A percentile compares a stretch with the other conserved stretches of the same genome.
Conservation (phyloP, 2,113 vertebrate species). For the Neomonachus schauinslandi region DNA sequence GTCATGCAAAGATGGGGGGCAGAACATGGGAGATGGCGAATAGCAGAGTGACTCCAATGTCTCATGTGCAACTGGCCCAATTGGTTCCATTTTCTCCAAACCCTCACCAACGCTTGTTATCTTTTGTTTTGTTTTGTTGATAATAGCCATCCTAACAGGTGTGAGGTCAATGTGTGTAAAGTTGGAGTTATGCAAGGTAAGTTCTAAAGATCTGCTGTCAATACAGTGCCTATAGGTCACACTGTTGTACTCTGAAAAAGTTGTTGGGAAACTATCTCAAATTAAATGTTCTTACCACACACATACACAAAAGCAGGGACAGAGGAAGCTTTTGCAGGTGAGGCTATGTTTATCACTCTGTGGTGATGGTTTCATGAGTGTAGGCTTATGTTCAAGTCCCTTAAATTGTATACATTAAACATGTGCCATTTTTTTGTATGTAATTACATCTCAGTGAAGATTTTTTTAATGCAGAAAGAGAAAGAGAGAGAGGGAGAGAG, state of each 20-base stretch:
- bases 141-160: neutral
- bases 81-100: neutral
- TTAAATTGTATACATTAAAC: neutral
- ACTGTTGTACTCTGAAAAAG: neutral
- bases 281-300: neutral
- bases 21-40: neutral
- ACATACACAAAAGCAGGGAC: fast-evolving
- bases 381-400: neutral
- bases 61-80: neutral
- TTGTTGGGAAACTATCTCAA: neutral
- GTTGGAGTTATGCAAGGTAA: neutral
- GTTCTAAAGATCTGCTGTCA: neutral
- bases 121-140: neutral
- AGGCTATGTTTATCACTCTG: neutral
- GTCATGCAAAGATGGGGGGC: neutral
- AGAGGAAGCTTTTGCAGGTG: neutral
- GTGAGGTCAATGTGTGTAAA: neutral
- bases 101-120: neutral
- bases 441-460: neutral
- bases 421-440: neutral
- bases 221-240: neutral
- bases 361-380: neutral
- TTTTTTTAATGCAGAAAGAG: neutral
- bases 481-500: neutral
- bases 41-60: neutral